A percentile compares a stretch with the other conserved stretches of the same genome.
Conservation (phyloP, 2,797 vertebrate species). For the Amblyopsis hoosieri region DNA sequence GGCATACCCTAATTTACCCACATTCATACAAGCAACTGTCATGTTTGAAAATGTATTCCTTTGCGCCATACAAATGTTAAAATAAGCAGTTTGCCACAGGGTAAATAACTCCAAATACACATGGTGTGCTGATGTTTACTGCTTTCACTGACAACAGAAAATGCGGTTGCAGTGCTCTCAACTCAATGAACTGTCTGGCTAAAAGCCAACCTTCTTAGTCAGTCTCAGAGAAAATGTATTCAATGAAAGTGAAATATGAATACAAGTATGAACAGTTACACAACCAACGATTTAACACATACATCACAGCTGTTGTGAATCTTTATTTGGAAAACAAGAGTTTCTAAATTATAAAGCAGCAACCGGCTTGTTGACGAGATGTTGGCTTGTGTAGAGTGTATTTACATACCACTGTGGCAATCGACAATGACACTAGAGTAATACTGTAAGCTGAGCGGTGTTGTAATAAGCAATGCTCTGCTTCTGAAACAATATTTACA, state of each 20-base stretch:
- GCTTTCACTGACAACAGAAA: conserved; percentile 10
- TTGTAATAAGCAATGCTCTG: conserved; percentile 46
- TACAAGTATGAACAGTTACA: conserved; percentile 10
- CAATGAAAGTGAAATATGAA: conserved; percentile 31
- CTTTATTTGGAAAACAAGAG: not conserved
- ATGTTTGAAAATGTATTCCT: not conserved
- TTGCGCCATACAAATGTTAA: not conserved
- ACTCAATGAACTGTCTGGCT: conserved; percentile 18
- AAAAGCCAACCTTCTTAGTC: conserved; percentile 23
- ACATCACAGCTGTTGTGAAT: not conserved
- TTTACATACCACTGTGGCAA: conserved; percentile 8
- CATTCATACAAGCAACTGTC: not conserved
- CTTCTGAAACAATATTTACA: conserved; percentile 58
- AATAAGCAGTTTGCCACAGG: not conserved
- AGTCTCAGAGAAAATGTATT: conserved; percentile 29
- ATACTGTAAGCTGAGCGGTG: conserved; percentile 21
- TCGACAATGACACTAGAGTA: conserved; percentile 19
- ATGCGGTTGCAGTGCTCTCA: conserved; percentile 25
- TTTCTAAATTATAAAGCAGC: not conserved
- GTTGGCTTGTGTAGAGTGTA: conserved; percentile 1
- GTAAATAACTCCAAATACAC: not conserved
- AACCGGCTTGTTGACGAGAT: not conserved
- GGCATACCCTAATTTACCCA: too few relatives aligned
- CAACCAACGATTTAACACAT: conserved; percentile 9
- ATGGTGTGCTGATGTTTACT: conserved; percentile 6